Percentiles rank a stretch among this genome's conserved stretches.
Conservation (phyloP, 2,113 vertebrate genomes). For the Galbula dea region DNA sequence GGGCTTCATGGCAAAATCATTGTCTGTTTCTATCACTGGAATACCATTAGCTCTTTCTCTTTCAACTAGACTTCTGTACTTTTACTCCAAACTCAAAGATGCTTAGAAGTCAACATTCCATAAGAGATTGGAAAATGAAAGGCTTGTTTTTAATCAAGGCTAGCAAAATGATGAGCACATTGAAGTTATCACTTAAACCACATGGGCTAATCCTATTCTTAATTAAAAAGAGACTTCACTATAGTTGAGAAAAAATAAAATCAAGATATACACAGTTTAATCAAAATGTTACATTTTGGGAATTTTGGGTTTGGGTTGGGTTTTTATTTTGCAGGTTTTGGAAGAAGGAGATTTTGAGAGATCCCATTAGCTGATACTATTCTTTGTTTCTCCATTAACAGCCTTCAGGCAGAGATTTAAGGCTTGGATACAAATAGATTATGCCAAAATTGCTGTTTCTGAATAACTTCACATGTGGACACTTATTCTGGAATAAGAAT, state of each 20-base stretch:
- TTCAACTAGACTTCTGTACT: background rate
- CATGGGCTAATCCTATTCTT: slow-evolving; percentile 13
- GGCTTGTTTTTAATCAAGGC: slow-evolving; percentile 26
- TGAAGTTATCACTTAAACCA: background rate
- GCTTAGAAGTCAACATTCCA: background rate
- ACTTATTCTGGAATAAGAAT: slow-evolving; percentile 47
- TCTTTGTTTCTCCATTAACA: slow-evolving; percentile 36
- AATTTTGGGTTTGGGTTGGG: too few relatives aligned
- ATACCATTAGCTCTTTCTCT: background rate
- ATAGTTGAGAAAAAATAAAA: background rate
- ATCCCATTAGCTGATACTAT: slow-evolving; percentile 46
- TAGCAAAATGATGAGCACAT: slow-evolving; percentile 5
- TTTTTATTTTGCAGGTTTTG: slow-evolving; percentile 20
- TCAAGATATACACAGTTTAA: slow-evolving; percentile 5
- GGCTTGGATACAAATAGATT: background rate
- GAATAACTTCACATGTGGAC: slow-evolving; percentile 34
- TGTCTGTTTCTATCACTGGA: background rate
- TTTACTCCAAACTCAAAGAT: background rate
- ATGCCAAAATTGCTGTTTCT: slow-evolving; percentile 44
- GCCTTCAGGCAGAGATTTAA: slow-evolving; percentile 49
- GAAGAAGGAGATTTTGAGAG: slow-evolving; percentile 16
- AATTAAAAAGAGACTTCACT: background rate
- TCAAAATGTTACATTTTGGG: background rate
- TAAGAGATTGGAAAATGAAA: background rate
- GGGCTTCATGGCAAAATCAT: background rate